Evolutionary conservation across 1,140 invertebrate genomes (phyloP), one percentile per base, ranked within the genome.

Genomic region (Platorchestia sp.): DNA sequence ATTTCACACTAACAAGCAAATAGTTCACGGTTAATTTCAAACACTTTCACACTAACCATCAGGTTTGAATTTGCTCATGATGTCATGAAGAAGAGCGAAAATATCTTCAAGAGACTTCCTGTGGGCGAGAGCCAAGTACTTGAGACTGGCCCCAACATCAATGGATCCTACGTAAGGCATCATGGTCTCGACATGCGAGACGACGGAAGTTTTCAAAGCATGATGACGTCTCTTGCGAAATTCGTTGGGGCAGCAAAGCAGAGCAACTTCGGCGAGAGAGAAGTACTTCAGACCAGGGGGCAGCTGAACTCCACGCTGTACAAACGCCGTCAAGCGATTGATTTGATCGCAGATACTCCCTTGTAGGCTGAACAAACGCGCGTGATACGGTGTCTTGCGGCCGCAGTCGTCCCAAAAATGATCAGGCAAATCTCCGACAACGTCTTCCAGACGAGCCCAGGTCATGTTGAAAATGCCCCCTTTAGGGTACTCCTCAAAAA

Each of bases 81-180:
- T 44, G 3, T 44, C 3, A 40, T 93, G 91, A 45, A 93, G 91
- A 6, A 44, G 0, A 42, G 7, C 19, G 40, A 93, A 93, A 93
- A 93, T 36, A 16, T 93, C 91, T 47, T 93, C 43, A 7, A 93
- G n/a, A 45, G 91, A 45, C 91, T 45, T 44, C 44, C 45, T 44
- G 45, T 93, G 41, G 40, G 91, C 45, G 0, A 45, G 44, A 47
- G 91, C 91, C 43, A 93, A 36, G 36, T 93, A 93, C 45, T 93
- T 93, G 43, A 93, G 43, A 44, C 44, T 44, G 41, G 41, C 40
- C 7, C 91, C 45, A 14, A 93, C 91, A 47, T 93, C 45, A 47
- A 93, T 45, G 45, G 91, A 93, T 45, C 91, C 91, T 47, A 93
- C 91, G n/a, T 93, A 93, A 6, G 91, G 91, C 91, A 93, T 7